Conservation (phyloP, 2,797 vertebrate genomes). For the Diglossa cyanea region DNA sequence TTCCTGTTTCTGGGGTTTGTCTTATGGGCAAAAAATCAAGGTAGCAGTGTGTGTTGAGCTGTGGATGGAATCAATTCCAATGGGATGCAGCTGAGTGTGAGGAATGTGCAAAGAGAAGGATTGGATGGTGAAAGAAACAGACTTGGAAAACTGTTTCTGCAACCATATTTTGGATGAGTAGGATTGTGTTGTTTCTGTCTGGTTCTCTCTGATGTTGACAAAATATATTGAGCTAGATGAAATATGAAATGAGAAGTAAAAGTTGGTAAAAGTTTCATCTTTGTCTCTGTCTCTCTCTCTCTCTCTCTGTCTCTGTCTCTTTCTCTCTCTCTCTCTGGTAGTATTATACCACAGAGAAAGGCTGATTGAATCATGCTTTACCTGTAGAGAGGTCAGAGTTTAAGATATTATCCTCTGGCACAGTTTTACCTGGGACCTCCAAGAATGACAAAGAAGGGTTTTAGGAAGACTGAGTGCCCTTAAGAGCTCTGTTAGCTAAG, state of each 20-base stretch:
- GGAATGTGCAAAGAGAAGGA: not conserved
- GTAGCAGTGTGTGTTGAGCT: not conserved
- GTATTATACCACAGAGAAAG: not conserved
- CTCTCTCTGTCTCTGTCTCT: no score
- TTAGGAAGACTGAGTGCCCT: not conserved
- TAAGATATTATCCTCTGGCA: not conserved
- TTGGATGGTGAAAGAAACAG: not conserved
- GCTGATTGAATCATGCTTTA: not conserved
- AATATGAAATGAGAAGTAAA: not conserved
- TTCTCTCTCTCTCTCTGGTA: fast-evolving
- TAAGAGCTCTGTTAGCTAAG: not conserved
- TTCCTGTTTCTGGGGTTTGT: not conserved
- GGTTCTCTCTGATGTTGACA: not conserved
- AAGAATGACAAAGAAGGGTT: not conserved
- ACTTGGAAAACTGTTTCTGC: not conserved
- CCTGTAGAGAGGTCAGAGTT: not conserved
- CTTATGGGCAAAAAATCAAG: not conserved
- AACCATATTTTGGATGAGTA: not conserved
- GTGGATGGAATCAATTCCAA: not conserved
- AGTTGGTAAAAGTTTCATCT: not conserved
- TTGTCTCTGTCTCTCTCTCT: no score
- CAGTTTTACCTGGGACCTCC: not conserved
- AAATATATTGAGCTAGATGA: not conserved
- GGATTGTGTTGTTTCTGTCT: not conserved
- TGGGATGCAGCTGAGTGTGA: not conserved